These are phyloP conservation scores for Cryptoblepharus egeriae DNA, from an alignment of 2,797 vertebrate species.

Conservation along the genomic window DNA sequence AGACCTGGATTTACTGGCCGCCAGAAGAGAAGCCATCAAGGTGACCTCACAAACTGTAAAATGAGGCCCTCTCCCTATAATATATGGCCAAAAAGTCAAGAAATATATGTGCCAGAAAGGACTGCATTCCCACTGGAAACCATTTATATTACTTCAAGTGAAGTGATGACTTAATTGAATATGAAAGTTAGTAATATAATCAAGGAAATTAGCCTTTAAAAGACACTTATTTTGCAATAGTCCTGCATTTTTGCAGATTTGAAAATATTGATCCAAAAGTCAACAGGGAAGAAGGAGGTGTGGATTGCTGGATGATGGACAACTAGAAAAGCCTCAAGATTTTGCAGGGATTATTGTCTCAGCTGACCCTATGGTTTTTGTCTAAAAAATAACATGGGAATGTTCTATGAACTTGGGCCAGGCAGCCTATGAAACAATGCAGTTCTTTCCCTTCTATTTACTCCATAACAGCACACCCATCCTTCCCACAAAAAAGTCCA, in stretches of 20 bases:
- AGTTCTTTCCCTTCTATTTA: background rate
- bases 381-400: too few species aligned
- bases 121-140: background rate
- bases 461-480: background rate
- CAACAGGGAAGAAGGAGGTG: background rate
- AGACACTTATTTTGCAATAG: conserved; percentile 13
- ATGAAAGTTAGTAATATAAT: conserved; percentile 21
- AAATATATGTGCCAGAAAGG: background rate
- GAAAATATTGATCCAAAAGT: background rate
- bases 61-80: conserved; percentile 3
- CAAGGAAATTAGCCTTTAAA: background rate
- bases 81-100: conserved; percentile 7
- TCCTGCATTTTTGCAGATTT: background rate
- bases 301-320: background rate
- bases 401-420: background rate
- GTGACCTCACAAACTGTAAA: conserved; percentile 14
- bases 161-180: conserved; percentile 18
- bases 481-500: background rate
- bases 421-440: background rate
- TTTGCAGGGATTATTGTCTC: background rate
- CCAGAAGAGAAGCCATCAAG: conserved; percentile 19
- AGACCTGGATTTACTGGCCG: conserved; percentile 27
- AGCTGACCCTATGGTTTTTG: background rate
- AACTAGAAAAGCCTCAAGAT: background rate
- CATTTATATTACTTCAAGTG: conserved; percentile 29